phyloP scores from a whole-genome alignment of 2,113 vertebrate genomes.

The Monopterus albus region DNA sequence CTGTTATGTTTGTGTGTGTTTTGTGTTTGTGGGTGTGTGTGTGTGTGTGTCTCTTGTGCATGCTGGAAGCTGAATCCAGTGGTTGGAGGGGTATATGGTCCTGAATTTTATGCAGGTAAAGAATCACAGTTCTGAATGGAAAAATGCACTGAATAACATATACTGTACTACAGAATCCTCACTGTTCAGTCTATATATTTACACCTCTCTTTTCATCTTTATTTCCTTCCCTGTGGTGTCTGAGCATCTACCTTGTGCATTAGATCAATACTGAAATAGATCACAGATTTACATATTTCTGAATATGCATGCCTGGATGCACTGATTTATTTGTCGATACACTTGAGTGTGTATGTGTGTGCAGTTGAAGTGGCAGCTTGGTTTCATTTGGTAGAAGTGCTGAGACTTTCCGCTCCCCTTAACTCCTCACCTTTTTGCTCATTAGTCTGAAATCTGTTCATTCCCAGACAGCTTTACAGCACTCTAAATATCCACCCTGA shows the following conservation, averaged over 20 bases:
- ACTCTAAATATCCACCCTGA: conserved; percentile 79
- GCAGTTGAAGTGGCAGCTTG: conserved; percentile 41
- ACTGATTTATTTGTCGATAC: too few relatives aligned
- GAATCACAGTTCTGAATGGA: neutral
- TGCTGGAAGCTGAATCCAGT: conserved; percentile 72
- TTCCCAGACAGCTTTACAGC: conserved; percentile 79
- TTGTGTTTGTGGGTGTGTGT: too few relatives aligned
- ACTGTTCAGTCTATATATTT: neutral
- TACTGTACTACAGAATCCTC: neutral
- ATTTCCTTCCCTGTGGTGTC: neutral
- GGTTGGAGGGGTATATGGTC: conserved; percentile 61
- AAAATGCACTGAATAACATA: neutral
- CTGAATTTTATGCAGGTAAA: conserved; percentile 71
- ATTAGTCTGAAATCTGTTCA: conserved; percentile 83
- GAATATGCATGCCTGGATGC: too few relatives aligned
- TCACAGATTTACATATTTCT: too few relatives aligned
- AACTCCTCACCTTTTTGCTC: conserved; percentile 69
- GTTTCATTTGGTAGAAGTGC: conserved; percentile 67
- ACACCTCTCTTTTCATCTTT: neutral
- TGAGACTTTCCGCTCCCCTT: conserved; percentile 57
- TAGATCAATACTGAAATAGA: too few relatives aligned
- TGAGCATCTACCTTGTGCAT: neutral
- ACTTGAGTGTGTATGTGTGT: neutral
- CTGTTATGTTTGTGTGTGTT: neutral
- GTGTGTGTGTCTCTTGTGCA: conserved; percentile 24